These are phyloP conservation scores for Epinotia demarniana DNA, from an alignment of 2,888 invertebrate species.

Conservation along the genomic window DNA sequence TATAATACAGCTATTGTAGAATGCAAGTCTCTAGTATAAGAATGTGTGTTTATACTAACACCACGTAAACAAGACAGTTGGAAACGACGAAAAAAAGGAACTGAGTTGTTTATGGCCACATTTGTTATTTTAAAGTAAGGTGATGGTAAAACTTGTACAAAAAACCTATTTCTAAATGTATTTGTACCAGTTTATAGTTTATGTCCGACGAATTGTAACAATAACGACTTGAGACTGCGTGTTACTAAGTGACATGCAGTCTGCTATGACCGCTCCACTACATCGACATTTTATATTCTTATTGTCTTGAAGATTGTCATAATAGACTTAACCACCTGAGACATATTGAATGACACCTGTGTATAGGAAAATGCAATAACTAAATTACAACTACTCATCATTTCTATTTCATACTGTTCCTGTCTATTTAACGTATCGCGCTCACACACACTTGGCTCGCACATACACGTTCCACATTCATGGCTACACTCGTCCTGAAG, in stretches of 20 bases:
- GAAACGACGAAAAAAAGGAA: slow-evolving; percentile 11
- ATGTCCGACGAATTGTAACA: slow-evolving; percentile 68
- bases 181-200: slow-evolving; percentile 64
- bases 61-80: slow-evolving; percentile 50
- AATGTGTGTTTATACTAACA: slow-evolving; percentile 74
- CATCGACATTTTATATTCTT: slow-evolving; percentile 18
- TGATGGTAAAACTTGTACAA: slow-evolving; percentile 69
- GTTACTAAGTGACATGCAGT: slow-evolving; percentile 49
- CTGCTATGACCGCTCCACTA: slow-evolving; percentile 47
- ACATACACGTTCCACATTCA: too few relatives aligned
- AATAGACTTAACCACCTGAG: not conserved
- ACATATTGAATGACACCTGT: not conserved
- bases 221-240: slow-evolving; percentile 58
- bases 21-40: slow-evolving; percentile 60
- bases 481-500: too few relatives aligned
- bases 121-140: slow-evolving; percentile 60
- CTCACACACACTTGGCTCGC: too few relatives aligned
- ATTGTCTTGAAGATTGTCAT: not conserved
- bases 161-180: slow-evolving; percentile 29
- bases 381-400: too few relatives aligned
- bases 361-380: too few relatives aligned
- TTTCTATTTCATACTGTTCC: too few relatives aligned
- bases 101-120: slow-evolving; percentile 49
- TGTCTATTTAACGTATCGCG: too few relatives aligned
- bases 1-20: slow-evolving; percentile 45